Base-by-base conservation (phyloP, 1,140 invertebrate species). In the Leptinotarsa defecta region DNA sequence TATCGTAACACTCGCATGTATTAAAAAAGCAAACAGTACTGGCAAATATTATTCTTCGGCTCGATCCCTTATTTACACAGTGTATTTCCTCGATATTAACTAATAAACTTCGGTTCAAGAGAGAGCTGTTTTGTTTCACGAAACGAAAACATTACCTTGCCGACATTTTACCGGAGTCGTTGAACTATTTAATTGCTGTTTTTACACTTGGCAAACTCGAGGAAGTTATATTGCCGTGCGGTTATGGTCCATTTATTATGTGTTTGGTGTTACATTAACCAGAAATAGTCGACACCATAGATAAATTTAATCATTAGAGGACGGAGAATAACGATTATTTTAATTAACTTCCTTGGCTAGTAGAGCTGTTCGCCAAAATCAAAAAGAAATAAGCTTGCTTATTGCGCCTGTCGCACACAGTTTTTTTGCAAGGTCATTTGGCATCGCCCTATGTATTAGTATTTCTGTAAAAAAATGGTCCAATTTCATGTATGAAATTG, bases 1-100 rank as follows among this genome's bases (percentile, higher is more conserved):
- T 57, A 57, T 57, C 52, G 0, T 57, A 19, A 15, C 52, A 57
- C 34, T 43, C 34, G 52, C 52, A n/a, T 57, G 17, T 19, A 57
- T 57, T 57, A 57, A 57, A 57, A 57, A 57, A 57, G 52, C 52
- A 57, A 57, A 57, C 52, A 57, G n/a, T 57, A n/a, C 52, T 57
- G 52, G 52, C 52, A 57, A 57, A 57, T 57, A 57, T 57, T 57
- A 57, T 57, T 57, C 52, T 57, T 57, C 15, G 4, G 1, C 52
- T 57, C 52, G 15, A 57, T 17, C 15, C 52, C 52, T 17, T 57
- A 57, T 57, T 57, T 57, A 57, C 52, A 57, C 52, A 57, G 52
- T 57, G 15, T 57, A n/a, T 57, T 57, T 57, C 52, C 17, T 57
- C 52, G 52, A 57, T 57, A 57, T 57, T 57, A 57, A 57, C 52